Base-by-base conservation (phyloP, 2,113 vertebrate genomes). In the Pterophyllum scalare region DNA sequence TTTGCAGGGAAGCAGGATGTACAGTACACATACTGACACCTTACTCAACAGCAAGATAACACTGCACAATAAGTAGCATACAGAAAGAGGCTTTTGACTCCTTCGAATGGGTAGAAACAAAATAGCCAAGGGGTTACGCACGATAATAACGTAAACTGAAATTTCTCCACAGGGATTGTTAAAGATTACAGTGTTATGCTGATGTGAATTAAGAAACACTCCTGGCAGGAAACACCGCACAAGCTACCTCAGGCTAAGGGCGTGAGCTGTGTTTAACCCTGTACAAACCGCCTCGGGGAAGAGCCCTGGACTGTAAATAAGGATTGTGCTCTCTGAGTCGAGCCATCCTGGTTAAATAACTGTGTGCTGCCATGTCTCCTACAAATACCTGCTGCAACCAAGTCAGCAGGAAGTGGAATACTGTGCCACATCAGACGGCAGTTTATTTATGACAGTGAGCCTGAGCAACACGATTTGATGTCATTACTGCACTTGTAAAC, bases 241-340 rank as follows among this genome's bases (percentile, higher is more conserved):
- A 81, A 22, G 75, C 72, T n/a, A n/a, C n/a, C 80, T 35, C 10
- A 6, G 72, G 70, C 43, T 79, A 12, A 0, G 4, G 61, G 46
- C 17, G 60, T 64, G 61, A 59, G 3, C 80, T 6, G 40, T 76
- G 64, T 89, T 91, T 86, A 84, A 89, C 82, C 81, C 88, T 35
- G 65, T 61, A n/a, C 67, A 52, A 88, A 54, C 33, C 0, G 38
- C 74, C 61, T 54, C 24, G 49, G 82, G 81, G 60, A 19, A 17
- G 26, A 0, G n/a, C 38, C 31, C 72, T 38, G 72, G 11, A 80
- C 58, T 13, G 92, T 91, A 92, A 93, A 94, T 92, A 93, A 86
- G 87, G 89, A 92, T 87, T 87, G 86, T 84, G 84, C 59, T 86
- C 70, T 82, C 72, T 80, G 87, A 89, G 75, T 89, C 88, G n/a